Evolutionary conservation across 2,888 invertebrate species (phyloP).

Genomic region (Tachina fera): DNA sequence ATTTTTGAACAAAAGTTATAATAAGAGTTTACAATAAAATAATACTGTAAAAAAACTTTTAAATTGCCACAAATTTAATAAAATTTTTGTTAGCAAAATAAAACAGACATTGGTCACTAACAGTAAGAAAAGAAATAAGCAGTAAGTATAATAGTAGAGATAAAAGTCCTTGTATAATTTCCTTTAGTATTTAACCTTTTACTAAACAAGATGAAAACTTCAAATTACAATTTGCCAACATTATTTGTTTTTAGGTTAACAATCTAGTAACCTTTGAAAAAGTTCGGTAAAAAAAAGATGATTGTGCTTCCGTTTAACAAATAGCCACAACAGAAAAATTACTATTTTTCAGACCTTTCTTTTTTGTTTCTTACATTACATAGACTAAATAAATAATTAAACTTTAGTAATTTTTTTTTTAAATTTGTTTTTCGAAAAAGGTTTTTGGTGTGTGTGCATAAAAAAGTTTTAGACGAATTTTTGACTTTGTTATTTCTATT

Average conservation of each 20-base stretch:
- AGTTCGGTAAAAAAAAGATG: not conserved
- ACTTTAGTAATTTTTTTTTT: slow-evolving; percentile 40
- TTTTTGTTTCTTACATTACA: slow-evolving; percentile 45
- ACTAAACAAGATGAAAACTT: slow-evolving; percentile 16
- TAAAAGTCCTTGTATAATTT: slow-evolving; percentile 25
- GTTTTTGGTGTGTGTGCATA: slow-evolving; percentile 30
- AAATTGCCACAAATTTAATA: not conserved
- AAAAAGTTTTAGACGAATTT: slow-evolving; percentile 61
- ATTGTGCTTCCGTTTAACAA: slow-evolving; percentile 26
- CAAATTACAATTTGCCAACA: slow-evolving; percentile 44
- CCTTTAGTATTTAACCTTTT: slow-evolving; percentile 54
- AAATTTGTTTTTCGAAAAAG: slow-evolving; percentile 26
- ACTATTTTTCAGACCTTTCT: slow-evolving; percentile 7
- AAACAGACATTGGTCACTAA: not conserved
- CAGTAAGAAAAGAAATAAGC: not conserved
- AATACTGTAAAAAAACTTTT: not conserved
- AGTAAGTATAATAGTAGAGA: not conserved
- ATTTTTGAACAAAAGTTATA: not conserved
- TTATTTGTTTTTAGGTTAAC: slow-evolving; percentile 42
- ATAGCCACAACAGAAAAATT: slow-evolving; percentile 6
- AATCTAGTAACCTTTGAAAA: slow-evolving; percentile 38
- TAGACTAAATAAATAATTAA: slow-evolving; percentile 67
- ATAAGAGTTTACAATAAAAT: too few relatives aligned
- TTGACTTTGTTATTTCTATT: slow-evolving; percentile 68
- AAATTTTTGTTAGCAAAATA: slow-evolving; percentile 14